phyloP scores from a whole-genome alignment of 1,140 invertebrate genomes.

The Pemphigus obesinymphae region DNA sequence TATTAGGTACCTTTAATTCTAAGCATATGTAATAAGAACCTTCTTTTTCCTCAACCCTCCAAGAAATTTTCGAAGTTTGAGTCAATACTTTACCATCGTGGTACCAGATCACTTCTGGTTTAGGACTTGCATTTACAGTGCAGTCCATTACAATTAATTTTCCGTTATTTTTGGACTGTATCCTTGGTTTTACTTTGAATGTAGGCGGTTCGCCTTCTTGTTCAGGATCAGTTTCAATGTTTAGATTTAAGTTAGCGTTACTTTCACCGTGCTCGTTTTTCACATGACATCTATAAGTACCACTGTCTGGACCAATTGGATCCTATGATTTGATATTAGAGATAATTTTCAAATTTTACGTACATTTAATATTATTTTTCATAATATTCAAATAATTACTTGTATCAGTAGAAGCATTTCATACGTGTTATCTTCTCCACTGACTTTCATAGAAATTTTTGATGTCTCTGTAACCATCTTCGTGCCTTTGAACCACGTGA shows the following conservation, averaged over 20 bases:
- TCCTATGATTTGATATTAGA: constrained; percentile 59
- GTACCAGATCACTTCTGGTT: constrained; percentile 91
- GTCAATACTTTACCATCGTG: constrained; percentile 71
- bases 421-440: constrained; percentile 78
- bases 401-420: constrained; percentile 83
- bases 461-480: constrained; percentile 78
- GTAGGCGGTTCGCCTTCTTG: constrained; percentile 90
- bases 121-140: constrained; percentile 87
- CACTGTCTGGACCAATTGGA: constrained; percentile 88
- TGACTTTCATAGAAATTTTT: constrained; percentile 75
- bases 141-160: constrained; percentile 98
- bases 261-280: constrained; percentile 96
- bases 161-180: constrained; percentile 88
- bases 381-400: too few relatives aligned
- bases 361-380: too few relatives aligned
- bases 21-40: constrained; percentile 86
- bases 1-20: constrained; percentile 65
- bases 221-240: constrained; percentile 92
- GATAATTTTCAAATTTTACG: too few relatives aligned
- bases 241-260: constrained; percentile 95
- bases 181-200: constrained; percentile 96
- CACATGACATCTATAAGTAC: constrained; percentile 94
- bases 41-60: constrained; percentile 72
- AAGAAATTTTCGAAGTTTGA: constrained; percentile 73
- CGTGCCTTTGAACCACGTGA: constrained; percentile 84